Evolutionary conservation across 2,797 vertebrate species (phyloP), one percentile per base, ranked within the genome.

Genomic region (Pyrocephalus nanus): DNA sequence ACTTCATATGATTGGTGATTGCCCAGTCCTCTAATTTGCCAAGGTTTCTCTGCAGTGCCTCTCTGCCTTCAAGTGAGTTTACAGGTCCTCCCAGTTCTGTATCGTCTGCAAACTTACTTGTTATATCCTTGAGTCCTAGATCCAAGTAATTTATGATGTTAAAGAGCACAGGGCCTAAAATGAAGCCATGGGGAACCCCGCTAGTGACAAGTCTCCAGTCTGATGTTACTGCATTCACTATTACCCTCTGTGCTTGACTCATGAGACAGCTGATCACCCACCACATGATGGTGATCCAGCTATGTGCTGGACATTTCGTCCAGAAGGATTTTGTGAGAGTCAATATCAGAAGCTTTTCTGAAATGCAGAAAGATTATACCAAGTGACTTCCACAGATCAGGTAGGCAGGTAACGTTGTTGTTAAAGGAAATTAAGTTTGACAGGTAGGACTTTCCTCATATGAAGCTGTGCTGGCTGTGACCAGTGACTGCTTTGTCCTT

Each of bases 231-330:
- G 9, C 26, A 36, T 36, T 57, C 23, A 50, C 36, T 64, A 11
- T 1, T 27, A 10, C 12, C 2, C 15, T 64, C 42, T 57, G 42
- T 18, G 5, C 22, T 22, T 9, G 9, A 34, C 14, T 29, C 0
- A 0, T 26, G 30, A 55, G 42, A 13, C 17, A 64, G 12, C 8
- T 55, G 15, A 12, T 72, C n/a, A 29, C 4, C 22, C 43, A 57
- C 2, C 14, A 5, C 6, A 57, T 13, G 18, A 14, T 51, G 40
- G 3, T 47, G 11, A 13, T 29, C 27, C 36, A 72, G 42, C 21
- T 64, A 17, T n/a, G 17, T 43, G 10, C 19, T 65, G 6, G 6
- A 42, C 6, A 9, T 50, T 51, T 20, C 13, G 8, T 72, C 36
- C 15, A 36, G 19, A 21, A 57, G 15, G 12, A 10, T 40, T 6